phyloP scores from a whole-genome alignment of 1,140 invertebrate species.

The Bacillus rossius region DNA sequence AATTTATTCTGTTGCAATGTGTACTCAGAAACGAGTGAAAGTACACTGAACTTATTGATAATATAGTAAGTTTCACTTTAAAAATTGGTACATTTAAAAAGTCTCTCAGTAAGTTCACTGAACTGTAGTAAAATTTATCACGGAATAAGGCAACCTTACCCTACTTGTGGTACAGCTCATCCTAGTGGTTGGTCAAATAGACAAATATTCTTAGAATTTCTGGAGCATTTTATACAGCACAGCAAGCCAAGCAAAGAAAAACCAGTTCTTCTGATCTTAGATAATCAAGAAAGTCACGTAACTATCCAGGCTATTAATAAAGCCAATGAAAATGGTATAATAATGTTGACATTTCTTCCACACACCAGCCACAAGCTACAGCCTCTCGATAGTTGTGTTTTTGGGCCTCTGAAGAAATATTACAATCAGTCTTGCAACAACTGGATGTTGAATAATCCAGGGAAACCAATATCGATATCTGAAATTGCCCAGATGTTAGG shows the following conservation, averaged over 20 bases:
- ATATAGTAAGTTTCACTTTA: no score
- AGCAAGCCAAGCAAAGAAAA: constrained; percentile 23
- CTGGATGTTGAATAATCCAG: not conserved
- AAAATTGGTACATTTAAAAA: no score
- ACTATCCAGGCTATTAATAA: constrained; percentile 24
- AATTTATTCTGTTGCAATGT: no score
- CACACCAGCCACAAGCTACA: constrained; percentile 32
- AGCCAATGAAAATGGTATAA: constrained; percentile 24
- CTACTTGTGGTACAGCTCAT: constrained; percentile 23
- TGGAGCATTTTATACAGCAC: constrained; percentile 31
- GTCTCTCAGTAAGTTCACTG: no score
- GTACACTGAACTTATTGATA: no score
- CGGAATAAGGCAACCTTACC: no score
- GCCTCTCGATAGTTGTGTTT: constrained; percentile 35
- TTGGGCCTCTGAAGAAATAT: constrained; percentile 25
- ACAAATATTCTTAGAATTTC: constrained; percentile 32
- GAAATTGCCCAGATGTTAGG: not conserved
- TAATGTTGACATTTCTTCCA: constrained; percentile 30
- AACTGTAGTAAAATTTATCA: no score
- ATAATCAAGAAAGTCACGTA: constrained; percentile 38
- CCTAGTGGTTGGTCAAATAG: constrained; percentile 32
- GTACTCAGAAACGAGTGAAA: no score
- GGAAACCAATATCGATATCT: not conserved
- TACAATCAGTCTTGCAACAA: not conserved
- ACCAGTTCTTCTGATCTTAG: constrained; percentile 36